Conservation (phyloP, 2,888 invertebrate species). For the Eupithecia vulgata region DNA sequence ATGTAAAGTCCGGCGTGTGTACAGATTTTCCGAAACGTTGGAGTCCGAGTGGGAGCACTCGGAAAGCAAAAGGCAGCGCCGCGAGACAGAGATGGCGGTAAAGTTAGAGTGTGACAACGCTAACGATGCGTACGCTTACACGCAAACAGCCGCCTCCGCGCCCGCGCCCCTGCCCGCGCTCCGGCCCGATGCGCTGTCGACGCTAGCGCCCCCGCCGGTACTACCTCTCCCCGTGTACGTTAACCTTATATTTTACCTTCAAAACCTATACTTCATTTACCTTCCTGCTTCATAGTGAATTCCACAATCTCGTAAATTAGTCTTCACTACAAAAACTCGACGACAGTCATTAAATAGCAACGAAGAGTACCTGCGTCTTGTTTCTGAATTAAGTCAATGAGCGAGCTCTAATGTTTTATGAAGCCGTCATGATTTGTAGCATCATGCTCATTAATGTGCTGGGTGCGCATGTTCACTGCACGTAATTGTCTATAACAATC, state of each 20-base stretch:
- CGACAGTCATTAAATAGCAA: neutral
- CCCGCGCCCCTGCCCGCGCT: slow-evolving; percentile 55
- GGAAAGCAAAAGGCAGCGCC: slow-evolving; percentile 80
- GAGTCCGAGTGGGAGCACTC: slow-evolving; percentile 78
- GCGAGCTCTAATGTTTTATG: slow-evolving; percentile 15
- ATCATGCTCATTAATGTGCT: slow-evolving; percentile 47
- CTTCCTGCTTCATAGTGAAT: slow-evolving; percentile 16
- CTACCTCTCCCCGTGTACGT: slow-evolving; percentile 59
- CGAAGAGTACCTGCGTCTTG: neutral
- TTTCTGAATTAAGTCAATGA: slow-evolving; percentile 21
- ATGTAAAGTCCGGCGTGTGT: slow-evolving; percentile 59
- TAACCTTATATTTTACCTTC: slow-evolving; percentile 35
- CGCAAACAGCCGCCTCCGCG: slow-evolving; percentile 73
- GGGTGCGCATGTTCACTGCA: slow-evolving; percentile 58
- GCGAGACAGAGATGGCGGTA: slow-evolving; percentile 86
- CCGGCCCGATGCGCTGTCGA: slow-evolving; percentile 54
- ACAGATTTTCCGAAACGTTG: slow-evolving; percentile 77
- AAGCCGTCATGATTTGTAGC: slow-evolving; percentile 38
- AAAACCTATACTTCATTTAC: slow-evolving; percentile 33
- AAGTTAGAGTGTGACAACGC: slow-evolving; percentile 90
- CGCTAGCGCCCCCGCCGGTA: slow-evolving; percentile 45
- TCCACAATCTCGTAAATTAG: neutral
- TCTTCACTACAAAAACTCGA: slow-evolving; percentile 4
- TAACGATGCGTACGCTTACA: slow-evolving; percentile 87
- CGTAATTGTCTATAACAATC: slow-evolving; percentile 52